Base-by-base conservation (phyloP, 2,797 vertebrate species). In the Neosilurus mollespiculum region DNA sequence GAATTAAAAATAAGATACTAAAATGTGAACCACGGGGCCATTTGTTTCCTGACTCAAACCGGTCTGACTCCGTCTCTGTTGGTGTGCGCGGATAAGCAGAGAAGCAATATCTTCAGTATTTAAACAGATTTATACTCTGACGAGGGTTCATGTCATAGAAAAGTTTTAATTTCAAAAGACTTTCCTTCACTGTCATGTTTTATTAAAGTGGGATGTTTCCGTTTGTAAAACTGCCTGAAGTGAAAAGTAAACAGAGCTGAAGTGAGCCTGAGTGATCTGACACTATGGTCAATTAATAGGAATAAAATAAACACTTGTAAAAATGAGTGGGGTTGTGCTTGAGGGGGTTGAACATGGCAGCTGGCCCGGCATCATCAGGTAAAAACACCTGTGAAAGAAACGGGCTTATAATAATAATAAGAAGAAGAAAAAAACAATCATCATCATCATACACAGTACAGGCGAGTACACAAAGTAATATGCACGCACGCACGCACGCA, bases 271-370 rank as follows among this genome's bases (percentile, higher is more conserved):
- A 51, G 37, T 70, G 37, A 53, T 54, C 7, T 43, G 2, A 77
- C 11, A 61, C 11, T 56, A n/a, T 69, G 43, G 69, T 4, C 6
- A 37, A 53, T n/a, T n/a, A 56, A 56, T 18, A 34, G 26, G 9
- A 58, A 58, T 76, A 37, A 76, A 61, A 61, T n/a, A 37, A 76
- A n/a, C 56, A 59, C 58, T 22, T 59, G 15, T 43, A 61, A 61
- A 77, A 43, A 4, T 18, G 70, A n/a, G 61, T 53, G 22, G 18
- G 16, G 15, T 12, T 16, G 3, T 58, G 22, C 43, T 37, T 37
- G 69, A 71, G 69, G 16, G 26, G 72, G 34, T 77, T n/a, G 18
- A 77, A 58, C 26, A 58, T 5, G 72, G 24, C 24, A 4, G 24
- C 53, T 73, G 26, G 18, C 37, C 56, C 26, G 24, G 1, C 16